phyloP scores from a whole-genome alignment of 2,797 vertebrate genomes.

The Lutjanus campechanus region DNA sequence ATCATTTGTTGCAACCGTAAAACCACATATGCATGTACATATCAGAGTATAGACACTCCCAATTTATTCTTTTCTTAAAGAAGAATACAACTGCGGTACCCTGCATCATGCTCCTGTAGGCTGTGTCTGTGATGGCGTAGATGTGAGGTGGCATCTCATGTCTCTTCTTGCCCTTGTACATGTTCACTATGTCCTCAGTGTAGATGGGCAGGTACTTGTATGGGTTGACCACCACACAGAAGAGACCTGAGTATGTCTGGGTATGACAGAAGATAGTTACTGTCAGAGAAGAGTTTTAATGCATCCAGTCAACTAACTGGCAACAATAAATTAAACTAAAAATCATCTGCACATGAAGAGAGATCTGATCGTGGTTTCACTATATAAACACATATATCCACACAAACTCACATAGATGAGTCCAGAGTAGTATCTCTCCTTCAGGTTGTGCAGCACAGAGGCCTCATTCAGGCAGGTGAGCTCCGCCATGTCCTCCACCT shows the following conservation, averaged over 20 bases:
- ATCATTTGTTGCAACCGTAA: background rate
- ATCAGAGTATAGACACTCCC: background rate
- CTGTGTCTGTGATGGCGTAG: slow-evolving; percentile 97
- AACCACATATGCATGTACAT: background rate
- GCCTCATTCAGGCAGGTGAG: slow-evolving; percentile 98
- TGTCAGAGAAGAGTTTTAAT: background rate
- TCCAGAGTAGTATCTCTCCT: slow-evolving; percentile 98
- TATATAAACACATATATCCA: background rate
- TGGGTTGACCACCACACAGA: slow-evolving; percentile 98
- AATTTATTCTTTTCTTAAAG: no score
- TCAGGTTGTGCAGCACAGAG: slow-evolving; percentile 98
- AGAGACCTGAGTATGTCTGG: slow-evolving; percentile 97
- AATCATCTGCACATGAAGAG: background rate
- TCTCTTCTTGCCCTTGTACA: slow-evolving; percentile 99
- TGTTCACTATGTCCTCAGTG: slow-evolving; percentile 95
- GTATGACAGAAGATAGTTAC: background rate
- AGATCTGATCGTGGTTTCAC: background rate
- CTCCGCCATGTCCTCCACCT: slow-evolving; percentile 99
- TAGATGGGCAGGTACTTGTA: slow-evolving; percentile 98
- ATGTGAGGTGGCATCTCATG: slow-evolving; percentile 99
- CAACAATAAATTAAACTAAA: background rate
- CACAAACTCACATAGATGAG: slow-evolving; percentile 95
- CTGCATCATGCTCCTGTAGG: slow-evolving; percentile 99
- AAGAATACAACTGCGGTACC: slow-evolving; percentile 77
- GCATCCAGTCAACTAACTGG: background rate